These are phyloP conservation scores for Latrodectus geometricus DNA, from an alignment of 1,140 invertebrate species.

Conservation along the genomic window DNA sequence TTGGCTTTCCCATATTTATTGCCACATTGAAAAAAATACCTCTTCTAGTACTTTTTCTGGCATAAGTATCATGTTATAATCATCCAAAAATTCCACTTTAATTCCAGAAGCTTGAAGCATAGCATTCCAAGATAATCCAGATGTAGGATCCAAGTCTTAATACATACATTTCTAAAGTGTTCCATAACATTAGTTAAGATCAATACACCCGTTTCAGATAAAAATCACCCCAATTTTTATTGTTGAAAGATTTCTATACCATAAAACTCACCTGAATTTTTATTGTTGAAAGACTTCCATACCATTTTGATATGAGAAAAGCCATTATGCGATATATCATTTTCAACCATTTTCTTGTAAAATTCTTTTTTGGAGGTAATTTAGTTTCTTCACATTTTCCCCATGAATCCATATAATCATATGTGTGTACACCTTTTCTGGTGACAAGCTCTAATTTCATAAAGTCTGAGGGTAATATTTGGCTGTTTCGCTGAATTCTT, in stretches of 20 bases:
- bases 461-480: not conserved
- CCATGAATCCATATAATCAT: constrained; percentile 63
- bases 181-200: constrained; percentile 66
- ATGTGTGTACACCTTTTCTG: constrained; percentile 63
- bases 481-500: not conserved
- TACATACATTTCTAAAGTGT: constrained; percentile 64
- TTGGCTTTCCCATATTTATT: constrained; percentile 33
- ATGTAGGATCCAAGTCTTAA: constrained; percentile 37
- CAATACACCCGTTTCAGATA: constrained; percentile 69
- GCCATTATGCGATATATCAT: constrained; percentile 3
- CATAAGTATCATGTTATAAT: constrained; percentile 39
- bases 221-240: constrained; percentile 65
- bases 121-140: not conserved
- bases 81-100: constrained; percentile 23
- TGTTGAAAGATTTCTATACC: constrained; percentile 64
- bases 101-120: constrained; percentile 58
- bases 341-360: constrained; percentile 7
- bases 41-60: constrained; percentile 7
- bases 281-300: too few relatives aligned
- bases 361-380: constrained; percentile 52
- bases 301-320: constrained; percentile 57
- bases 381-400: constrained; percentile 63
- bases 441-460: not conserved
- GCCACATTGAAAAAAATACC: constrained; percentile 14
- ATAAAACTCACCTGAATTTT: too few relatives aligned